phyloP scores from a whole-genome alignment of 2,797 vertebrate species.

The Ambastaia sidthimunki region DNA sequence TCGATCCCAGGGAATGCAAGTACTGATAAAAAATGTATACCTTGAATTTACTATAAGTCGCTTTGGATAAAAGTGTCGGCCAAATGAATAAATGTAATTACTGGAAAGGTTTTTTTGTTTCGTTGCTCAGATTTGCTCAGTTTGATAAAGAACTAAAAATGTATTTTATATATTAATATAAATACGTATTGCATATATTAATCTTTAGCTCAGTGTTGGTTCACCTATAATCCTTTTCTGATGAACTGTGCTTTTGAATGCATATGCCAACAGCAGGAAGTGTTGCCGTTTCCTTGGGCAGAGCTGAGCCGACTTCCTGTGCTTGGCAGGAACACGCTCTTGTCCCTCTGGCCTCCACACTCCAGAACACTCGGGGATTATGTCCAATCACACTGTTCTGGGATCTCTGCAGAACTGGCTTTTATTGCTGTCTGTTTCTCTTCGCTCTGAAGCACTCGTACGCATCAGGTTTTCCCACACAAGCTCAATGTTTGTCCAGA shows the following conservation, averaged over 20 bases:
- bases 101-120: too few species aligned
- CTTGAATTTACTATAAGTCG: too few species aligned
- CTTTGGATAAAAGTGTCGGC: too few species aligned
- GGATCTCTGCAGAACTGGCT: neutral
- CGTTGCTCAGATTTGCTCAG: too few species aligned
- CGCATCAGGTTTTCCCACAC: neutral
- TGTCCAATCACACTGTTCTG: slow-evolving; percentile 1
- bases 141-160: too few species aligned
- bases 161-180: too few species aligned
- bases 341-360: slow-evolving; percentile 5
- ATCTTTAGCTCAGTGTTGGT: neutral
- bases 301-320: slow-evolving; percentile 48
- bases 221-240: neutral
- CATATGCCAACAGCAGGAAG: slow-evolving; percentile 48
- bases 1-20: too few species aligned
- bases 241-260: neutral
- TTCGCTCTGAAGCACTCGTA: neutral
- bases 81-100: too few species aligned
- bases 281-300: slow-evolving; percentile 42
- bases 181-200: too few species aligned
- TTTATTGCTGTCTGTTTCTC: neutral
- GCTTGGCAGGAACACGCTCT: slow-evolving; percentile 21
- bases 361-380: slow-evolving; percentile 11
- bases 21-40: too few species aligned
- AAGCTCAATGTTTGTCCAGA: neutral